Evolutionary conservation across 2,797 vertebrate genomes (phyloP).

Genomic region (Emys orbicularis): DNA sequence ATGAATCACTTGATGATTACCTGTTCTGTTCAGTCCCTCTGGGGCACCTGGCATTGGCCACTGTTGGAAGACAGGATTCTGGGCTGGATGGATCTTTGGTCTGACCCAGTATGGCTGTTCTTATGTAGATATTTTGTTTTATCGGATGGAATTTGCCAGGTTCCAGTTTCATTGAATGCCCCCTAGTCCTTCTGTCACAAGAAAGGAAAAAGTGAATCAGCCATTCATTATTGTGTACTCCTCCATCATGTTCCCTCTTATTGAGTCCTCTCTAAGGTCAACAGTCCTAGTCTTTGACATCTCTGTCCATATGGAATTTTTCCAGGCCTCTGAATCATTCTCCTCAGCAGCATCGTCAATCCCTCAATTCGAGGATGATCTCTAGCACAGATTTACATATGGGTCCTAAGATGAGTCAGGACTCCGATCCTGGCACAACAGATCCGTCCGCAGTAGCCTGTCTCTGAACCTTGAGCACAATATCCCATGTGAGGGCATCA

Average conservation of each 20-base stretch:
- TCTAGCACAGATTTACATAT: too few species aligned
- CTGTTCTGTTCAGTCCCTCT: too few species aligned
- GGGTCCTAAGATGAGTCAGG: too few species aligned
- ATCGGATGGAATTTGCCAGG: fast-evolving
- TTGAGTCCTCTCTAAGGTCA: background rate
- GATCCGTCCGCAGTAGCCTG: background rate
- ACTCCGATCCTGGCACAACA: too few species aligned
- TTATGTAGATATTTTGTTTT: fast-evolving
- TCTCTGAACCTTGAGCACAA: background rate
- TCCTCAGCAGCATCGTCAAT: background rate
- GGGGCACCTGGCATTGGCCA: too few species aligned
- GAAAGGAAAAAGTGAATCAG: background rate
- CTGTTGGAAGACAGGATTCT: too few species aligned
- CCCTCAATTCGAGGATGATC: too few species aligned
- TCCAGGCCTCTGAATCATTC: background rate
- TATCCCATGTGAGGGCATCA: fast-evolving
- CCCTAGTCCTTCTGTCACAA: fast-evolving
- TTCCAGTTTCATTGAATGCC: background rate
- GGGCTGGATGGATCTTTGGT: too few species aligned
- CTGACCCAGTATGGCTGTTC: too few species aligned
- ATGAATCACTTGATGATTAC: too few species aligned
- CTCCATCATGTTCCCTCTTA: background rate
- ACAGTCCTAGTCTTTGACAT: background rate
- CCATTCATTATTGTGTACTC: background rate
- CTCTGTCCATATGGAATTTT: background rate